These are phyloP conservation scores for Ooceraea biroi DNA, from an alignment of 1,140 invertebrate species.

Conservation along the genomic window DNA sequence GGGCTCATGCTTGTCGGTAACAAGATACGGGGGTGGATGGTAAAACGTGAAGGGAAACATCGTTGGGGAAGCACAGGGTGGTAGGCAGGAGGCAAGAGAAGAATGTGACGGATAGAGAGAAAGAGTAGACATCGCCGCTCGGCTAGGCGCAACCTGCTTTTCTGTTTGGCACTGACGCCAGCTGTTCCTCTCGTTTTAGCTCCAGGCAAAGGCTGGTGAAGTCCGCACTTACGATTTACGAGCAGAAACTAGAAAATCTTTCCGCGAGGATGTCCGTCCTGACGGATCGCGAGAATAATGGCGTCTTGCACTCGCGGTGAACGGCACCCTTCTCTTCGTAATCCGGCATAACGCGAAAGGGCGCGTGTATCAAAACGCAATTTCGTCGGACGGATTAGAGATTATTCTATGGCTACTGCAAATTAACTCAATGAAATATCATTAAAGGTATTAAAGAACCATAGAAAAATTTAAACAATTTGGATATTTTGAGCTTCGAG, in stretches of 20 bases:
- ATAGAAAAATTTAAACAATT: not conserved
- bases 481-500: no score
- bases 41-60: constrained; percentile 38
- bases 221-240: constrained; percentile 58
- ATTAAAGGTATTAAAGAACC: not conserved
- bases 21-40: constrained; percentile 68
- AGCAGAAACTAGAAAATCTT: constrained; percentile 11
- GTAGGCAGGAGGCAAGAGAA: constrained; percentile 5
- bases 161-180: constrained; percentile 77
- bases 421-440: not conserved
- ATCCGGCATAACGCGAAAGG: not conserved
- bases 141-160: constrained; percentile 74
- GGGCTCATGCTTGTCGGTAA: constrained; percentile 69
- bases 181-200: constrained; percentile 73
- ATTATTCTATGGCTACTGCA: not conserved
- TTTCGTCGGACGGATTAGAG: not conserved
- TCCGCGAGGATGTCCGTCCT: constrained; percentile 35
- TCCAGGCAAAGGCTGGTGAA: constrained; percentile 41
- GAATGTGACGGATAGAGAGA: constrained; percentile 51
- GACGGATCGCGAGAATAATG: not conserved
- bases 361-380: not conserved
- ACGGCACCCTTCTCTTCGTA: not conserved
- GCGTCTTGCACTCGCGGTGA: not conserved
- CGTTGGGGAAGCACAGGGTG: constrained; percentile 14
- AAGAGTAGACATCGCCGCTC: constrained; percentile 61